Conservation (phyloP, 2,113 vertebrate species). For the Melanerpes formicivorus region DNA sequence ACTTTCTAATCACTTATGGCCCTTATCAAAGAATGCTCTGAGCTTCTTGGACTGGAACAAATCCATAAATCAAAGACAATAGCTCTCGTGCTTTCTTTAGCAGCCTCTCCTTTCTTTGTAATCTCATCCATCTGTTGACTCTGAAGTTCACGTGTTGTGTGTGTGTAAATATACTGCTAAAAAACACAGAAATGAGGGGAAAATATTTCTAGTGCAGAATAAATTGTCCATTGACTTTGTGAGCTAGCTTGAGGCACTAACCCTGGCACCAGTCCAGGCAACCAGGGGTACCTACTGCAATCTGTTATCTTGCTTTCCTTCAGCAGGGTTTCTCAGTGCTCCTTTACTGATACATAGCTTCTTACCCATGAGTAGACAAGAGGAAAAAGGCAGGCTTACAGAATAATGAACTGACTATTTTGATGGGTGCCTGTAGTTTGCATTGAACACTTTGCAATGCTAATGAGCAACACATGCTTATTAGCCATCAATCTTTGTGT, state of each 20-base stretch:
- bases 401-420: constrained; percentile 21
- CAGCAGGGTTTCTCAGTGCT: not conserved
- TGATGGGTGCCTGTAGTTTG: not conserved
- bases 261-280: not conserved
- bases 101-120: not conserved
- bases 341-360: not conserved
- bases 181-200: not conserved
- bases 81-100: constrained; percentile 2
- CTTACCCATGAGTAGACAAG: not conserved
- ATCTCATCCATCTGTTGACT: not conserved
- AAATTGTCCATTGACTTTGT: not conserved
- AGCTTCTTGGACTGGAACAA: constrained; percentile 47
- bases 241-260: not conserved
- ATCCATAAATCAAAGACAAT: constrained; percentile 65
- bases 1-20: constrained; percentile 60
- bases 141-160: not conserved
- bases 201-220: not conserved
- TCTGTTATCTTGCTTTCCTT: not conserved
- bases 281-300: not conserved
- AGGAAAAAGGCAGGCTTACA: not conserved
- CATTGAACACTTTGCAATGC: constrained; percentile 9
- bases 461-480: constrained; percentile 36
- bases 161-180: not conserved
- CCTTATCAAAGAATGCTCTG: constrained; percentile 26
- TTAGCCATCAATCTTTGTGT: constrained; percentile 38